Evolutionary conservation across 1,140 invertebrate species (phyloP), one percentile per base, ranked within the genome.

Genomic region (Neodiprion virginianus): DNA sequence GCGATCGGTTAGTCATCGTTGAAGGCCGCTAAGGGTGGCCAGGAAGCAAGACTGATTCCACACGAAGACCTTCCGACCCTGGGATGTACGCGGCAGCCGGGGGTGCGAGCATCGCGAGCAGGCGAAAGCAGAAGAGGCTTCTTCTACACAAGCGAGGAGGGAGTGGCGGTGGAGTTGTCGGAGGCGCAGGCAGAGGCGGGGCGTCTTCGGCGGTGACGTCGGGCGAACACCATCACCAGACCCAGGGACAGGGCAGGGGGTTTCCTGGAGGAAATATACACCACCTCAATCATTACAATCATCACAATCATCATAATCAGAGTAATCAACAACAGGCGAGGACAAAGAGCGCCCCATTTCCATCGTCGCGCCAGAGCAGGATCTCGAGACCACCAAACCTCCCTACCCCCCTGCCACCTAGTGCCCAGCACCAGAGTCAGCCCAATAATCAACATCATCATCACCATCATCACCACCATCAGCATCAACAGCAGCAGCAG

Each of bases 51-150:
- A 40, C 28, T 40, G 28, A 40, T 40, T 40, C 1, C 28, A 40
- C 5, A 40, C 28, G 28, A 40, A 5, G 28, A 40, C 28, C 5
- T 1, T 2, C 1, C 28, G 28, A 5, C 53, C 11, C 53, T 82
- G 80, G 78, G 79, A 87, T 87, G 86, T 87, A 87, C 74, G 86
- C 86, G 40, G 86, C 86, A 72, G 86, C 86, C 67, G 86, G 86
- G 78, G 86, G 85, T 76, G 85, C 86, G 17, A 87, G 85, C 77
- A 87, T 87, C 73, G 86, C 86, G 72, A 87, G 81, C 50, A 79
- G 86, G 74, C 84, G 86, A 72, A 86, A 87, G 71, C 86, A 87
- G 75, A 87, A 86, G 74, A 80, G 83, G 48, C 78, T 86, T 66
- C 86, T 86, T 76, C 76, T 82, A 40, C 84, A 81, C 73, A 84